These are phyloP conservation scores for Tigriopus californicus DNA, from an alignment of 2,888 invertebrate genomes.

Conservation along the genomic window DNA sequence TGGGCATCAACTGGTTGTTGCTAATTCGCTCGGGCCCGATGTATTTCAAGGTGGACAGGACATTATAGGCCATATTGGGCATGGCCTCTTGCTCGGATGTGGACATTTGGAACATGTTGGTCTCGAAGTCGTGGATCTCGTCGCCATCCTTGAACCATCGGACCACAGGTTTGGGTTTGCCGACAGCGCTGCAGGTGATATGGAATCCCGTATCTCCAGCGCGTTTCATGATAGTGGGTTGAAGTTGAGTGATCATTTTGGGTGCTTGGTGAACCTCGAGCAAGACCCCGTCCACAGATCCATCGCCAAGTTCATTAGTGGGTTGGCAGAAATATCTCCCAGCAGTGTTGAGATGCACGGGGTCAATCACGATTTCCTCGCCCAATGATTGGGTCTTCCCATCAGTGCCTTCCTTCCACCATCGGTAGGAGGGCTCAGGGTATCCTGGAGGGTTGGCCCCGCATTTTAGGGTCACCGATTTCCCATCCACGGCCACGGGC, in stretches of 20 bases:
- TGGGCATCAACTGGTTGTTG: slow-evolving; percentile 30
- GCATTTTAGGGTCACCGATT: slow-evolving; percentile 59
- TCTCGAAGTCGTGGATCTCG: slow-evolving; percentile 49
- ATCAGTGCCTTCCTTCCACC: slow-evolving; percentile 53
- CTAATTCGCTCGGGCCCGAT: slow-evolving; percentile 21
- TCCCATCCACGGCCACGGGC: slow-evolving; percentile 30
- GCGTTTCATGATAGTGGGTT: slow-evolving; percentile 24
- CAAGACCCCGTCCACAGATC: slow-evolving; percentile 60
- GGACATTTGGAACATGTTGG: slow-evolving; percentile 57
- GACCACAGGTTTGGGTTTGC: slow-evolving; percentile 64
- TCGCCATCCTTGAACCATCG: slow-evolving; percentile 58
- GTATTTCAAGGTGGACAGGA: slow-evolving; percentile 34
- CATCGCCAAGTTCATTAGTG: slow-evolving; percentile 68
- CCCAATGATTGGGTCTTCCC: slow-evolving; percentile 51
- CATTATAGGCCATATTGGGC: slow-evolving; percentile 56
- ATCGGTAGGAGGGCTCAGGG: slow-evolving; percentile 71
- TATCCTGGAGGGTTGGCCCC: slow-evolving; percentile 76
- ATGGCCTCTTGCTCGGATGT: slow-evolving; percentile 51
- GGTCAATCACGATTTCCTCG: slow-evolving; percentile 61
- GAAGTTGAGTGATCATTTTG: slow-evolving; percentile 57
- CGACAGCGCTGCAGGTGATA: slow-evolving; percentile 64
- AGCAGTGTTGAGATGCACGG: slow-evolving; percentile 64
- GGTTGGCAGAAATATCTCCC: slow-evolving; percentile 79
- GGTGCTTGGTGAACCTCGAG: slow-evolving; percentile 76
- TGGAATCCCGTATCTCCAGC: slow-evolving; percentile 18